Conservation (phyloP, 2,888 invertebrate species). For the Chrysopilus asiliformis region DNA sequence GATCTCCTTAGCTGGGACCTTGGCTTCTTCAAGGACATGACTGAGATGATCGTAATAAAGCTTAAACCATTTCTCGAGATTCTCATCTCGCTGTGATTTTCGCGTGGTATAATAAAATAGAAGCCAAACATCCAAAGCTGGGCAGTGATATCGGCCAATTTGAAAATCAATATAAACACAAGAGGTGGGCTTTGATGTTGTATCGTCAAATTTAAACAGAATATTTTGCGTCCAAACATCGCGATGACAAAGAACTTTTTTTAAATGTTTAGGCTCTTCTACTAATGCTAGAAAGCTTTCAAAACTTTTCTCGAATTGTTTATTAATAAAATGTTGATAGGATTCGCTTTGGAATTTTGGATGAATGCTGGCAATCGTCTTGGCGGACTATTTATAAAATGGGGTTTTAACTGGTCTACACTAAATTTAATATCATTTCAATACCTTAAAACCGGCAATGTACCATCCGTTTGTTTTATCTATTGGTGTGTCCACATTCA, state of each 20-base stretch:
- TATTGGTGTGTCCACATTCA: background rate
- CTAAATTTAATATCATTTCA: background rate
- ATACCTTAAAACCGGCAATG: conserved; percentile 8
- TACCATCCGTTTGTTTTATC: conserved; percentile 5
- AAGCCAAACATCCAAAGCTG: conserved; percentile 27
- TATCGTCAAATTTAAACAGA: conserved; percentile 22
- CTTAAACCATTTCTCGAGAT: no score
- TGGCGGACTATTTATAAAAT: background rate
- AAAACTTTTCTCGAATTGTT: conserved; percentile 20
- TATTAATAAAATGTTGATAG: conserved; percentile 20
- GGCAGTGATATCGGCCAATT: conserved; percentile 26
- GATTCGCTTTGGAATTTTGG: conserved; percentile 20
- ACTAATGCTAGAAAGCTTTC: conserved; percentile 19
- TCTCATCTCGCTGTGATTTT: no score
- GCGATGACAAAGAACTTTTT: conserved; percentile 37
- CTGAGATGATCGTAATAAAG: no score
- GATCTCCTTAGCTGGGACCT: no score
- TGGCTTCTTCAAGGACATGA: no score
- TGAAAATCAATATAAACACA: conserved; percentile 32
- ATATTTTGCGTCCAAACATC: conserved; percentile 34
- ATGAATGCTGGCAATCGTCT: conserved; percentile 21
- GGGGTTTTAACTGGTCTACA: background rate
- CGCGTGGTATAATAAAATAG: no score
- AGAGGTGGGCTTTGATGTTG: no score
- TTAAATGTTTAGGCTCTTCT: conserved; percentile 25